Evolutionary conservation across 1,140 invertebrate species (phyloP).

Genomic region (Drosophila quadrilineata): DNA sequence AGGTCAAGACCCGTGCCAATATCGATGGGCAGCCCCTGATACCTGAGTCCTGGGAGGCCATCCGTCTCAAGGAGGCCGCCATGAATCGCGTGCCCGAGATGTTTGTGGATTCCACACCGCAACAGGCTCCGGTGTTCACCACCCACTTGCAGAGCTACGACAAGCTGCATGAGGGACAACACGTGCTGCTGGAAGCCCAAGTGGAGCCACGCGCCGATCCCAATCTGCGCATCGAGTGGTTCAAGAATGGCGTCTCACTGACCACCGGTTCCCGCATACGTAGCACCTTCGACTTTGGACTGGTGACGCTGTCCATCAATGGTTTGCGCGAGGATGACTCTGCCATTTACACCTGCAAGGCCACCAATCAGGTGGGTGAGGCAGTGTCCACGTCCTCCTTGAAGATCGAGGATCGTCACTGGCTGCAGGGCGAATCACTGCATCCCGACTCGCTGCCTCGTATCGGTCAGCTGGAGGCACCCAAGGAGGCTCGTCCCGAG

Average conservation of each 20-base stretch:
- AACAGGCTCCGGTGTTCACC: conserved; percentile 94
- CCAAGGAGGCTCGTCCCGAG: conserved; percentile 84
- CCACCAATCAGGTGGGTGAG: conserved; percentile 93
- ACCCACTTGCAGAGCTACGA: conserved; percentile 94
- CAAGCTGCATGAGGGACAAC: conserved; percentile 93
- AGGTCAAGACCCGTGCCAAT: conserved; percentile 90
- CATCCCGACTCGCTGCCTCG: conserved; percentile 94
- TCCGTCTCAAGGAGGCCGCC: conserved; percentile 93
- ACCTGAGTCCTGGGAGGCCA: conserved; percentile 94
- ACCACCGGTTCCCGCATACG: conserved; percentile 92
- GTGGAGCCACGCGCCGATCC: conserved; percentile 98
- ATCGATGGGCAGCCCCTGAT: conserved; percentile 91
- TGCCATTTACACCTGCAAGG: conserved; percentile 96
- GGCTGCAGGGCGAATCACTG: conserved; percentile 92
- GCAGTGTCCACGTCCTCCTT: conserved; percentile 95
- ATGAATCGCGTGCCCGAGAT: conserved; percentile 93
- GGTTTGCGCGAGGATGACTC: conserved; percentile 93
- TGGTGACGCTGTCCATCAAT: conserved; percentile 95
- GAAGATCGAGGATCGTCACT: conserved; percentile 93
- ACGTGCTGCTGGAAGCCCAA: conserved; percentile 96
- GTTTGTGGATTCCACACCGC: conserved; percentile 90
- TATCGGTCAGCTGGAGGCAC: conserved; percentile 93
- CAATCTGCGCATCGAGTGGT: conserved; percentile 94
- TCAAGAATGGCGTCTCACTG: conserved; percentile 93
- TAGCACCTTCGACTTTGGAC: conserved; percentile 95